Base-by-base conservation (phyloP, 2,113 vertebrate species). In the Trematocara macrostoma region DNA sequence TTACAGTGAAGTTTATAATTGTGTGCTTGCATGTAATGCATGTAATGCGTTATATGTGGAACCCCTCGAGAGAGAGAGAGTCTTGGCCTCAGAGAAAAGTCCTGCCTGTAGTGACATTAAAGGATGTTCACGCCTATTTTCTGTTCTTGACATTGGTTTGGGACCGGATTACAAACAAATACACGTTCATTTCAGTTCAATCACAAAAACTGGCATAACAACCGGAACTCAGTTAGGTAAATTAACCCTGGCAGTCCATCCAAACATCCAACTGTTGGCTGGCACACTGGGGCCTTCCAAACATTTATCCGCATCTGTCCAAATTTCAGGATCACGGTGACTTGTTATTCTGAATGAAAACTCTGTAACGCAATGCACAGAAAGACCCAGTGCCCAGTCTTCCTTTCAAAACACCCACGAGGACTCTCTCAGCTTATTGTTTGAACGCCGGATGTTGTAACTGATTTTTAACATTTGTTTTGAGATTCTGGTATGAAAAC, bases 391-490 rank as follows among this genome's bases (percentile, higher is more conserved):
- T 61, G 53, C 49, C 59, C 59, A 18, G 34, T 53, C 59, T 57
- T 79, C 18, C 26, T 49, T 84, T 56, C 29, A 67, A 69, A 84
- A 84, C 35, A 49, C 31, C 45, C 38, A 87, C 86, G 74, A 52
- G 14, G 34, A 49, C 51, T 29, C 2, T 52, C 57, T 31, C 64
- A 47, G 20, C 29, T 67, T 12, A 47, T 61, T 69, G n/a, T 81
- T 69, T 71, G 61, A 82, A 80, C 35, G 35, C 53, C 52, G 26
- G 40, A 83, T 80, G 55, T 79, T 81, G 18, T 38, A 78, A 84
- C 53, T 57, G 55, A 88, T 85, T 88, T 69, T 84, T 12, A 87
- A 78, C 45, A 82, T 85, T 93, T 85, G 42, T 82, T 88, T 87
- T 78, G 18, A 82, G 84, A 85, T 59, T 81, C 56, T 26, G n/a